These are phyloP conservation scores for Vireo altiloquus DNA, from an alignment of 2,113 vertebrate species.

Conservation along the genomic window DNA sequence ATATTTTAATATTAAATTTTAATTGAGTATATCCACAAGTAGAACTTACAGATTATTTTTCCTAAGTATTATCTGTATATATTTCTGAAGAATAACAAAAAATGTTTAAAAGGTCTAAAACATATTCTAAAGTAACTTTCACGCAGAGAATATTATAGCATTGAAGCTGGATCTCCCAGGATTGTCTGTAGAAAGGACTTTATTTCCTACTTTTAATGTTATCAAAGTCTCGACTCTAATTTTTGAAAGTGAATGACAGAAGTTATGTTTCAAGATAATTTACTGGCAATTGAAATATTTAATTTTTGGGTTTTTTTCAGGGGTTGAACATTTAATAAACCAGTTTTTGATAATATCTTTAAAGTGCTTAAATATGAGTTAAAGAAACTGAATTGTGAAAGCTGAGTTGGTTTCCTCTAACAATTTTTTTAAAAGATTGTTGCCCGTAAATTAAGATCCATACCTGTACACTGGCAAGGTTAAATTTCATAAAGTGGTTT, in stretches of 20 bases:
- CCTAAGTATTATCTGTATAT: not conserved
- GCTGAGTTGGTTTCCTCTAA: not conserved
- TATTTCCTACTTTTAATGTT: not conserved
- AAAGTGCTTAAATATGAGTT: not conserved
- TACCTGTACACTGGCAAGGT: not conserved
- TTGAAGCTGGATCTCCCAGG: not conserved
- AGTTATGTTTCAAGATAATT: not conserved
- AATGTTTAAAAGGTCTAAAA: not conserved
- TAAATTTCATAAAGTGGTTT: not conserved
- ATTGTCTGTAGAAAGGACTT: not conserved
- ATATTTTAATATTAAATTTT: not conserved
- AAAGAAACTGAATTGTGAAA: not conserved
- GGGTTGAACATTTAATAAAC: not conserved
- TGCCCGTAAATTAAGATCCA: not conserved
- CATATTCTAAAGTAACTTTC: not conserved
- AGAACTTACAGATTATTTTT: not conserved
- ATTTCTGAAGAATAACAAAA: not conserved
- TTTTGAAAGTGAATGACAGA: not conserved
- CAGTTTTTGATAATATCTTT: not conserved
- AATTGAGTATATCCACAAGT: not conserved
- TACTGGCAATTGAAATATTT: not conserved
- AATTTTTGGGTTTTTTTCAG: accelerated
- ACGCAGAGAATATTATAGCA: not conserved
- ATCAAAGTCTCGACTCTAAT: not conserved
- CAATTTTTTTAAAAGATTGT: not conserved